Base-by-base conservation (phyloP, 2,888 invertebrate genomes). In the Malthinus flaveolus region DNA sequence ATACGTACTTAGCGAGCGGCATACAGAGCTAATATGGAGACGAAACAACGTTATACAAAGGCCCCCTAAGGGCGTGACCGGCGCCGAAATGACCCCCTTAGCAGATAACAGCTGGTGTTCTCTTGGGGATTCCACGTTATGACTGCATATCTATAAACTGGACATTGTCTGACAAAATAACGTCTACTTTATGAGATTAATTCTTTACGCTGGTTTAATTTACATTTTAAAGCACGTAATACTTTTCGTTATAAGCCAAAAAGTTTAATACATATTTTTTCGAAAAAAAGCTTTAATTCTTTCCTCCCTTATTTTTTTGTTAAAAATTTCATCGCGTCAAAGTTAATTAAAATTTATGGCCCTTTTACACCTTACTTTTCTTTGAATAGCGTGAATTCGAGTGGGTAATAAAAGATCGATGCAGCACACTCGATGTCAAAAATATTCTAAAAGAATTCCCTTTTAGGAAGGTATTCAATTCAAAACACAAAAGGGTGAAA, bases 1-100 rank as follows among this genome's bases (percentile, higher is more conserved):
- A 52, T 44, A 49, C 44, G 60, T 56, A 42, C 56, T 51, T 42
- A 47, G 60, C 42, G 47, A 53, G 51, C 51, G 48, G 51, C 51
- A 34, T 49, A 51, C 44, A 50, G 47, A 45, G 51, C 60, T 60
- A 60, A 60, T 56, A 56, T 53, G 51, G 51, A 47, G 60, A 13
- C 23, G 42, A 56, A 56, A 50, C 53, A 61, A 49, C 53, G 50
- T 54, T 62, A 44, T 62, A 54, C 61, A 57, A 63, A 56, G 59
- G 65, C 54, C 63, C 61, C 64, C 66, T 63, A 64, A 62, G 68
- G 66, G 65, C 67, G 67, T 67, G 68, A 66, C 68, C 63, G 64
- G 65, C 61, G 53, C 65, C 57, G 60, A 64, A 69, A 69, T 67
- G 66, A 64, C 60, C 60, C 66, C 65, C 65, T 64, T 61, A 62